A percentile compares a stretch with the other conserved stretches of the same genome.
Conservation (phyloP, 2,888 invertebrate species). For the Papilio gigon region DNA sequence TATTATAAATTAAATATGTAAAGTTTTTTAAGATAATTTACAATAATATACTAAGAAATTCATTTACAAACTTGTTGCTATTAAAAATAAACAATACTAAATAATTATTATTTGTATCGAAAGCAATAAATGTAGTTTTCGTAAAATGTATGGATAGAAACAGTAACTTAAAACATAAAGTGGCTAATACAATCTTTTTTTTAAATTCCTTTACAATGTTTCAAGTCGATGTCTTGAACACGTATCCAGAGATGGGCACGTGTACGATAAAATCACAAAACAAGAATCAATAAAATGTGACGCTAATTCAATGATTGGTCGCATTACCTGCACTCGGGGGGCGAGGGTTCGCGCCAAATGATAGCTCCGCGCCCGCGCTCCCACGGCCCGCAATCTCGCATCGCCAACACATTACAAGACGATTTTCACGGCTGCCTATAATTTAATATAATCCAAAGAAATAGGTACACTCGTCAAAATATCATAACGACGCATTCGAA, state of each 20-base stretch:
- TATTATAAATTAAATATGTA: background rate
- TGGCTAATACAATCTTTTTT: background rate
- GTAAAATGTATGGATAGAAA: too few relatives aligned
- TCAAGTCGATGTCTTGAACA: background rate
- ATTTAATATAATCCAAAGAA: constrained; percentile 83
- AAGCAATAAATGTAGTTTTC: background rate
- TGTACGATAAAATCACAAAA: constrained; percentile 48
- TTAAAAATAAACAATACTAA: too few relatives aligned
- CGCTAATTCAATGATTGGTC: constrained; percentile 78
- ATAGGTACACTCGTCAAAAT: constrained; percentile 70
- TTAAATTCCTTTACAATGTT: background rate
- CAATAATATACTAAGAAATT: too few relatives aligned
- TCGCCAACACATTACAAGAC: constrained; percentile 78
- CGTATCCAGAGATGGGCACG: background rate
- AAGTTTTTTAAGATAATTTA: background rate
- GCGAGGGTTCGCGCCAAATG: constrained; percentile 70
- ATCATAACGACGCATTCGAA: constrained; percentile 53
- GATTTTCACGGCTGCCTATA: constrained; percentile 82
- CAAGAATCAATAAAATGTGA: constrained; percentile 73
- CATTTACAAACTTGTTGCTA: too few relatives aligned
- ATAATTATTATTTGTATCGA: background rate
- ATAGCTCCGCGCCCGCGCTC: constrained; percentile 69
- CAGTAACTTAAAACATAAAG: background rate
- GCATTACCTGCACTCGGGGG: constrained; percentile 73
- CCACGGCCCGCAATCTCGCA: constrained; percentile 75